Conservation (phyloP, 2,888 invertebrate species). For the Sturmia bella region DNA sequence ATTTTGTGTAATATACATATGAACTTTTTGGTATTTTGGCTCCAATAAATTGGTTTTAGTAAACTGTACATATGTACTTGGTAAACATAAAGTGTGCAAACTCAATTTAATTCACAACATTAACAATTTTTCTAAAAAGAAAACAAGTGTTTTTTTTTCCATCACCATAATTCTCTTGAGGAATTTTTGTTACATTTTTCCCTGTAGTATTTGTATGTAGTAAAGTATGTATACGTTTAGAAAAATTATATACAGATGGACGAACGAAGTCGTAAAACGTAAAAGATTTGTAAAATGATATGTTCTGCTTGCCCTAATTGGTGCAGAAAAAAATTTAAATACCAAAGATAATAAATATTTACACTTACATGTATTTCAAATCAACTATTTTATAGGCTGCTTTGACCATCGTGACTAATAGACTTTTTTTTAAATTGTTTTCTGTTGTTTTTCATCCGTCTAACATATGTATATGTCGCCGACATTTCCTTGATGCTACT, state of each 20-base stretch:
- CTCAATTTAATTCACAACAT: slow-evolving; percentile 24
- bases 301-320: background rate
- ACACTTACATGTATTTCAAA: too few relatives aligned
- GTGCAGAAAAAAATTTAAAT: too few relatives aligned
- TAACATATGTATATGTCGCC: too few relatives aligned
- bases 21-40: slow-evolving; percentile 68
- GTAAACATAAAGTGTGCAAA: slow-evolving; percentile 67
- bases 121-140: slow-evolving; percentile 13
- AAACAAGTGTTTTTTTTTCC: slow-evolving; percentile 2
- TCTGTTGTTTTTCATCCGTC: too few relatives aligned
- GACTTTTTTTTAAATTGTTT: too few relatives aligned
- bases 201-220: slow-evolving; percentile 23
- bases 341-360: too few relatives aligned
- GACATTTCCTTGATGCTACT: too few relatives aligned
- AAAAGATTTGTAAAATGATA: slow-evolving; percentile 10
- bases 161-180: slow-evolving; percentile 9
- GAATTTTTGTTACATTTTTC: slow-evolving; percentile 60
- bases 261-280: slow-evolving; percentile 27
- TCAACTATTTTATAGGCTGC: too few relatives aligned
- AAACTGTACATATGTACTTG: slow-evolving; percentile 5
- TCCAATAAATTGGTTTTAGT: slow-evolving; percentile 61
- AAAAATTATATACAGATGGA: background rate
- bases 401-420: too few relatives aligned
- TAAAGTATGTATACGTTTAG: slow-evolving; percentile 53
- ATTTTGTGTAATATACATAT: slow-evolving; percentile 33